A percentile compares a stretch with the other conserved stretches of the same genome.
These are phyloP conservation scores for Alentia gelatinosa DNA, from an alignment of 2,888 invertebrate species.

Conservation along the genomic window DNA sequence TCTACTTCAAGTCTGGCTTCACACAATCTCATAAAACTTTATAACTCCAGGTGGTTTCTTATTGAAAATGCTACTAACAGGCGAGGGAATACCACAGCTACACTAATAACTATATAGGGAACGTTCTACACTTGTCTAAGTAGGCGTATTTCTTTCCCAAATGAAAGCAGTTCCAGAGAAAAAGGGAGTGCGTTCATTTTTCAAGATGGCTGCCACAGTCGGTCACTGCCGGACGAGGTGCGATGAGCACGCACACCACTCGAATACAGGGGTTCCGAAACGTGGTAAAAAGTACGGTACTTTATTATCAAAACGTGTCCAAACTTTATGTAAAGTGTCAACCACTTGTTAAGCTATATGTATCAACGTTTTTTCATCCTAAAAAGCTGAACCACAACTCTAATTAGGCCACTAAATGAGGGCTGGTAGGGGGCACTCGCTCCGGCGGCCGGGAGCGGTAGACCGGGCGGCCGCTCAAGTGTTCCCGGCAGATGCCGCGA, in stretches of 20 bases:
- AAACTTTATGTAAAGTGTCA: neutral
- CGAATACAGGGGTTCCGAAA: too few relatives aligned
- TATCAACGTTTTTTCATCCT: neutral
- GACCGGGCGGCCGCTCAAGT: neutral
- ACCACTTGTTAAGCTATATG: neutral
- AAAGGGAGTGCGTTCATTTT: neutral
- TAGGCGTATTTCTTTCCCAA: neutral
- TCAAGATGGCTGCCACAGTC: constrained; percentile 46
- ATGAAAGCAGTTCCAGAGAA: neutral
- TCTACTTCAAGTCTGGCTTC: too few relatives aligned
- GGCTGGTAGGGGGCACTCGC: neutral
- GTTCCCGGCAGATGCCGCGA: neutral
- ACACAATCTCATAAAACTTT: constrained; percentile 11
- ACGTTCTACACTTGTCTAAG: neutral
- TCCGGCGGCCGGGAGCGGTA: neutral
- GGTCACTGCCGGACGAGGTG: neutral
- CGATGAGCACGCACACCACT: neutral
- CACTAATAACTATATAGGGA: neutral
- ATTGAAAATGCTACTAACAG: neutral
- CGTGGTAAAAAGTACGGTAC: neutral
- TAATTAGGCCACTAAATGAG: neutral
- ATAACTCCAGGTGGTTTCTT: neutral
- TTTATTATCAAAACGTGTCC: neutral
- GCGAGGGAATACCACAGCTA: neutral
- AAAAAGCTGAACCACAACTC: neutral